Evolutionary conservation across 2,797 vertebrate species (phyloP), one percentile per base, ranked within the genome.

Genomic region (Halcyon leucocephala): DNA sequence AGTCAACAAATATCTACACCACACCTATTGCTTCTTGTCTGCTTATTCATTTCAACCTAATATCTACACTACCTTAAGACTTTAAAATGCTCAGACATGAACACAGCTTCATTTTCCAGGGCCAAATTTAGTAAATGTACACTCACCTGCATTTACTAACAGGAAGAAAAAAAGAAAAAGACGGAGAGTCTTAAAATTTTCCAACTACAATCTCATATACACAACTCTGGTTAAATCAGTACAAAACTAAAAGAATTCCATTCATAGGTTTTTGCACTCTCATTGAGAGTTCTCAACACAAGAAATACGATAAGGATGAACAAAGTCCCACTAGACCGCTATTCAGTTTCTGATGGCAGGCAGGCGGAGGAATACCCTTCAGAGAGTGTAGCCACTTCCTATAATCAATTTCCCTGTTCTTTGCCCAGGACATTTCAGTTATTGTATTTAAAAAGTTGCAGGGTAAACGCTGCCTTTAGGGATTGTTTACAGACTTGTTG

Each of bases 401-500:
- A 7, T 2, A 49, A 49, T 0, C 3, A 25, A 5, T 9, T 44
- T 18, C 35, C 2, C 6, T 10, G 1, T 5, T 52, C 64, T 10
- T 66, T 4, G 60, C 33, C 4, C 11, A n/a, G 2, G 11, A 19
- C 0, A 0, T 7, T 7, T 5, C 14, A 10, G 5, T 1, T 16
- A 15, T 0, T 8, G 0, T 3, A 10, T 18, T 42, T 13, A 0
- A 6, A 42, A 14, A 67, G 8, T 0, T 5, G 18, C 9, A 60
- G 1, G 1, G 0, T 0, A 57, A 61, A 1, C 0, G 0, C 4
- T 6, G 0, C 13, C 17, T 10, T 33, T 7, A 3, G 9, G 1
- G 0, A 4, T 0, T 4, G 4, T 1, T 24, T 2, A 14, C 0
- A 41, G 2, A 10, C 6, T 5, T 1, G 0, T 0, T 3, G 2